Evolutionary conservation across 2,797 vertebrate species (phyloP).

Genomic region (Otus scops): DNA sequence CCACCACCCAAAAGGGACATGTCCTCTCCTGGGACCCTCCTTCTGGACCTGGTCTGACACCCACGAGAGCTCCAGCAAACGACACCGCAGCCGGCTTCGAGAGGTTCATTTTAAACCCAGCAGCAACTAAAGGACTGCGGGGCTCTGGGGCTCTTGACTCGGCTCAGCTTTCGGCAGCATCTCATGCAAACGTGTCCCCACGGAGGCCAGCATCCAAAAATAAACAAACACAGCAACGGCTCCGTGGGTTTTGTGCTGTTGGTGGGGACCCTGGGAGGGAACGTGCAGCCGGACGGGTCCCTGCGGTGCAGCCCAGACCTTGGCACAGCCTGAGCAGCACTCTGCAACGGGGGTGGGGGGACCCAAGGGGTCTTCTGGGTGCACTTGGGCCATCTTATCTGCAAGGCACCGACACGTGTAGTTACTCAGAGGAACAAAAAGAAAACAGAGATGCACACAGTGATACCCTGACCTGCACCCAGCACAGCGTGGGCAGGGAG

Average conservation of each 20-base stretch:
- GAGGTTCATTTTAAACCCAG: neutral
- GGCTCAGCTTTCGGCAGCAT: neutral
- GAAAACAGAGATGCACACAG: neutral
- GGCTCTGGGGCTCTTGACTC: neutral
- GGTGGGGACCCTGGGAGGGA: neutral
- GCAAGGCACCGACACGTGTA: neutral
- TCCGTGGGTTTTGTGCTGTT: neutral
- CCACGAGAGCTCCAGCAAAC: neutral
- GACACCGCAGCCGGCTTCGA: fast-evolving
- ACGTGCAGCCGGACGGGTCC: fast-evolving
- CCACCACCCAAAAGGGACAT: neutral
- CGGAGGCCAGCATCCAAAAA: neutral
- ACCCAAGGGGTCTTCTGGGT: neutral
- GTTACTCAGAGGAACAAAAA: neutral
- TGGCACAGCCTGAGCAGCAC: neutral
- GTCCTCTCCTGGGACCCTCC: neutral
- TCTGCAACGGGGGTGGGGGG: neutral
- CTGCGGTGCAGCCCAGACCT: fast-evolving
- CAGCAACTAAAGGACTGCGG: fast-evolving
- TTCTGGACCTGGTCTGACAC: neutral
- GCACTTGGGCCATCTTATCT: neutral
- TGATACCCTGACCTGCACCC: neutral
- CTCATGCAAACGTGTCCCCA: neutral
- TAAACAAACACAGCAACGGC: neutral
- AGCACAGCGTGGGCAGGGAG: neutral